Base-by-base conservation (phyloP, 2,888 invertebrate genomes). In the Chrysopilus asiliformis region DNA sequence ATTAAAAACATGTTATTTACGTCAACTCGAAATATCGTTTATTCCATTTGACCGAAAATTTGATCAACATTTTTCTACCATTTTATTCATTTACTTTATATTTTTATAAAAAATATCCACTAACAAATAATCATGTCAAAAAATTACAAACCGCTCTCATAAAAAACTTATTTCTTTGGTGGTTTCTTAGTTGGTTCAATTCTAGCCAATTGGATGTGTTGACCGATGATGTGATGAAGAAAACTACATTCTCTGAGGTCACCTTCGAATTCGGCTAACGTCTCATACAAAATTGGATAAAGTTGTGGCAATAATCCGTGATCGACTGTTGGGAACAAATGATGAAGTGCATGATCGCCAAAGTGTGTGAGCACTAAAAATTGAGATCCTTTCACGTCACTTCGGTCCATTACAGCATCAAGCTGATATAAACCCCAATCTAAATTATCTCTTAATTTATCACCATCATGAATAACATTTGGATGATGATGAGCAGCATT, bases 401-500 rank as follows among this genome's bases (percentile, higher is more conserved):
- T 64, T 43, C 83, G 69, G 52, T 83, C 85, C 19, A 77, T 71
- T 0, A 81, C 68, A 0, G 83, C 72, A 50, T 85, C 80, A 43
- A 85, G 49, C 57, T 84, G 81, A 49, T 75, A 71, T 1, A 85
- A 54, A 3, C 85, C 86, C 83, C 84, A 86, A 55, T 86, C 86
- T 20, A 71, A 53, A 45, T 62, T 60, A 20, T 55, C 51, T 3
- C 62, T 55, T 43, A 47, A 66, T 34, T 71, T 59, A 56, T 86
- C 85, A 3, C 83, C 83, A 49, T 83, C 83, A 52, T 84, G 84
- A 49, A 78, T 78, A 39, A 83, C 76, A 20, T 72, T 72, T 2
- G 84, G 82, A 54, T 84, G 81, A 52, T 84, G 83, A 62, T 85
- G 85, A 2, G 76, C 81, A 2, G 81, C 82, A 53, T 75, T 81